phyloP scores from a whole-genome alignment of 2,113 vertebrate genomes.

The Arizona elegans region DNA sequence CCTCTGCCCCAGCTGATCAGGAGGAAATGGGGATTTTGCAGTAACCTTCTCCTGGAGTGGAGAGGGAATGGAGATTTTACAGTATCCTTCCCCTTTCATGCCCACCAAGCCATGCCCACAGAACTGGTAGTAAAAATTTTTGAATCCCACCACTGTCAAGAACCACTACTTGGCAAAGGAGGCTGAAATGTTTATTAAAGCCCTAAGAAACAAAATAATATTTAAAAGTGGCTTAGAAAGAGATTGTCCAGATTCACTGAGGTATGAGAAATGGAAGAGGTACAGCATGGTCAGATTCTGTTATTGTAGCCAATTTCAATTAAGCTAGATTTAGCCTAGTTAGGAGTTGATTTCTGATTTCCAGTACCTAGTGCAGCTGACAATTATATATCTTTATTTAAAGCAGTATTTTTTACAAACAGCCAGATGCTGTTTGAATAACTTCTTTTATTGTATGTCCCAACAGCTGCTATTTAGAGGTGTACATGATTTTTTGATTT shows the following conservation, averaged over 20 bases:
- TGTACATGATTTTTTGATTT: background rate
- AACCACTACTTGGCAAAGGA: background rate
- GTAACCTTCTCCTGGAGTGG: too few species aligned
- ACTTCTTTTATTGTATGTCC: background rate
- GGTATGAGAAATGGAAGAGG: background rate
- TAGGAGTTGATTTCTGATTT: background rate
- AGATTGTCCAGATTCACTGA: background rate
- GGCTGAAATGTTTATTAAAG: background rate
- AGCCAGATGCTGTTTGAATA: background rate
- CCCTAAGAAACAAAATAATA: background rate
- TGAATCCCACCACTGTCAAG: background rate
- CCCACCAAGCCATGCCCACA: too few species aligned
- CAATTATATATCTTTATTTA: rapidly evolving
- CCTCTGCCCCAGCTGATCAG: too few species aligned
- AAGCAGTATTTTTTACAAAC: background rate
- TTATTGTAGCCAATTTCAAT: background rate
- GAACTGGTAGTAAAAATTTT: too few species aligned
- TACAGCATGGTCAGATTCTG: background rate
- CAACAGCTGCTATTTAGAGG: background rate
- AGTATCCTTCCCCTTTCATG: too few species aligned
- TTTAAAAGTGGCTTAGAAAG: background rate
- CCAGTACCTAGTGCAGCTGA: background rate
- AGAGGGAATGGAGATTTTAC: too few species aligned
- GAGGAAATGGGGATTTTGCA: too few species aligned
- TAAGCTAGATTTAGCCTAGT: background rate